Evolutionary conservation across 2,888 invertebrate species (phyloP), one percentile per base, ranked within the genome.

Genomic region (Amphipoea lucens): DNA sequence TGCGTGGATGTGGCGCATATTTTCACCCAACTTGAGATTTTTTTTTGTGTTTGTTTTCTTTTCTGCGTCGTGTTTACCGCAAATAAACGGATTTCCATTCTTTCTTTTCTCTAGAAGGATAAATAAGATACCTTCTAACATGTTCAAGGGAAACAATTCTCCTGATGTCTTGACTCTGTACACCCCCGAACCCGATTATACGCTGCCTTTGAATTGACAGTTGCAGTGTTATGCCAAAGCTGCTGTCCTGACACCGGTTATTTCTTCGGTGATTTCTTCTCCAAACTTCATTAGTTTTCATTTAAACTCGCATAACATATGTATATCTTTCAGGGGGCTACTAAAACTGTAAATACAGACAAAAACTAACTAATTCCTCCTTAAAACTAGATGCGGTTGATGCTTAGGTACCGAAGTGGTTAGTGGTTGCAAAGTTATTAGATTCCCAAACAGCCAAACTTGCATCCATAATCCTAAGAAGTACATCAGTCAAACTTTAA

Each of bases 381-480:
- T 57, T 23, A 20, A 78, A 65, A 40, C 40, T 23, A 17, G 11
- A 73, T 65, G 36, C 9, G 17, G 36, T 70, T 29, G 17, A 48
- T 48, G 6, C n/a, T 79, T 12, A 42, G 40, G 4, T 42, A n/a
- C 40, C 65, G 20, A 62, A 74, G 48, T 9, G 48, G 20, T 29
- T 42, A 51, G 63, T 48, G 48, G 60, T 65, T 14, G 9, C 36
- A 36, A 69, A 79, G 68, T 73, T 81, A 45, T 17, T 9, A 79
- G 29, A 51, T 54, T 36, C 68, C 12, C 63, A 51, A 84, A 79
- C 51, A 23, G 23, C 72, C 9, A 36, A 72, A 79, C 71, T 63
- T 14, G 1, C 42, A 60, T 84, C 63, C 0, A n/a, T 79, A 79
- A 84, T 80, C 63, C 57, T 65, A 60, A 54, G 63, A 40, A 45